Conservation (phyloP, 2,113 vertebrate species). For the Cyanistes caeruleus region DNA sequence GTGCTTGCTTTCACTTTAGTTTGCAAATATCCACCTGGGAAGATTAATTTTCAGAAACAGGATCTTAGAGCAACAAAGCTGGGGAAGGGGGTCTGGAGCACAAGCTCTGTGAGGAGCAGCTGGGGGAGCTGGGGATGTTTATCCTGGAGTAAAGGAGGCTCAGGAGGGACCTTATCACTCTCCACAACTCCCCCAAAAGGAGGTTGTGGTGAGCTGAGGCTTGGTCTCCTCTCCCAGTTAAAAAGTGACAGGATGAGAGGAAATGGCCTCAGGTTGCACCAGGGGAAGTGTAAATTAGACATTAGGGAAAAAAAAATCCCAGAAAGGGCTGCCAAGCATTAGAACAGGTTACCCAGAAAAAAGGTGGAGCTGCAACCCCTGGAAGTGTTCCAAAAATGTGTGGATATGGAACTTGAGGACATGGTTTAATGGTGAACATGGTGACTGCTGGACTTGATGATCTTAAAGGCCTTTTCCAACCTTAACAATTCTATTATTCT, state of each 20-base stretch:
- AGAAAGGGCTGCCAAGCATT: no score
- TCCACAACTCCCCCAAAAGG: neutral
- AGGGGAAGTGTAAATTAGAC: neutral
- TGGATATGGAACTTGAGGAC: neutral
- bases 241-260: neutral
- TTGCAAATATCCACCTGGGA: neutral
- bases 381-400: neutral
- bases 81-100: neutral
- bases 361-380: neutral
- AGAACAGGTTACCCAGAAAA: neutral
- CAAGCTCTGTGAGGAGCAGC: neutral
- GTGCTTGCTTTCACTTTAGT: neutral
- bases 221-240: neutral
- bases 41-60: neutral
- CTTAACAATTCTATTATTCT: neutral
- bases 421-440: neutral
- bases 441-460: no score
- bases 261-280: neutral
- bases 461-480: neutral
- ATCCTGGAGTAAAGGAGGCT: neutral
- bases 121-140: neutral
- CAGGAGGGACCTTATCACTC: neutral
- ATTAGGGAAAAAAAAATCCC: neutral
- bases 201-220: accelerated
- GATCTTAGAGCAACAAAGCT: neutral